Percentiles rank a stretch among this genome's conserved stretches.
phyloP scores from a whole-genome alignment of 2,888 invertebrate genomes.

The Calliscelio sp. region DNA sequence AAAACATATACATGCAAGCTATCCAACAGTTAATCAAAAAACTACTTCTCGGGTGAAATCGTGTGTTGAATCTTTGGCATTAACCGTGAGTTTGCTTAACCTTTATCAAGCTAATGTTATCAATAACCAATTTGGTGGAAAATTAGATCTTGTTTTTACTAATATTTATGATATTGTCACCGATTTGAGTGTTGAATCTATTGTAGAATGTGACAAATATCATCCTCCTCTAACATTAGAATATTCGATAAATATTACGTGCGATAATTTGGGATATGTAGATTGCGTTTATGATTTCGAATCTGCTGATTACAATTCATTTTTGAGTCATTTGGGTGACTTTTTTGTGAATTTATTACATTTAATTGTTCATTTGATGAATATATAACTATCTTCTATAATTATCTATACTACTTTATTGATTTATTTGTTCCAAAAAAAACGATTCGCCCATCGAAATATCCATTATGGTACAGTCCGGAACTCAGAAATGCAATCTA shows the following conservation, averaged over 20 bases:
- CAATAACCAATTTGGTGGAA: neutral
- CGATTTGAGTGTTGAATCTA: neutral
- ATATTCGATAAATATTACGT: neutral
- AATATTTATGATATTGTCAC: neutral
- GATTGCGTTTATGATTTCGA: neutral
- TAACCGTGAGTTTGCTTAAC: neutral
- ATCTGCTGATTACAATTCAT: neutral
- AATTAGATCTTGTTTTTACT: neutral
- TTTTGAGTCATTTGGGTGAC: too few relatives aligned
- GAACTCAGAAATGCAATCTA: slow-evolving; percentile 18
- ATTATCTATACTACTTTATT: neutral
- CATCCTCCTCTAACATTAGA: neutral
- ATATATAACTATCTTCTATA: slow-evolving; percentile 5
- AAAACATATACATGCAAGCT: too few relatives aligned
- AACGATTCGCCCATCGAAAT: too few relatives aligned
- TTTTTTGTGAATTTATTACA: too few relatives aligned
- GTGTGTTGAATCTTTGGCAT: neutral
- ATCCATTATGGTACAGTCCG: slow-evolving; percentile 12
- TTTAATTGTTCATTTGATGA: neutral
- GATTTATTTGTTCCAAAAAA: slow-evolving; percentile 10
- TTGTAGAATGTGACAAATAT: neutral
- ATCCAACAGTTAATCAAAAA: neutral
- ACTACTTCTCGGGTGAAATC: neutral
- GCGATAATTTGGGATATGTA: too few relatives aligned
- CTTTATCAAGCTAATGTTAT: neutral